Conservation (phyloP, 2,888 invertebrate genomes). For the Drosophila helvetica region DNA sequence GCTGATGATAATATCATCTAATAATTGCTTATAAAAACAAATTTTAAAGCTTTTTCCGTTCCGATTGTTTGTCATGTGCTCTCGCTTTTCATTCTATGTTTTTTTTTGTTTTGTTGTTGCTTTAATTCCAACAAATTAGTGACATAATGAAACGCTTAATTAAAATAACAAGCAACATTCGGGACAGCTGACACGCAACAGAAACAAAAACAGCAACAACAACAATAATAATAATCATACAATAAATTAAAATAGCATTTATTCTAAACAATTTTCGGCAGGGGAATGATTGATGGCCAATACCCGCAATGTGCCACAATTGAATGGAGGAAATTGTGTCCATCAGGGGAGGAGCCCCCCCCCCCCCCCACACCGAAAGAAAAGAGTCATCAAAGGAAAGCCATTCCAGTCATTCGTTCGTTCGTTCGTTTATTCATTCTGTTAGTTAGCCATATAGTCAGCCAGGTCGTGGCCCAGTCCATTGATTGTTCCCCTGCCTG, state of each 20-base stretch:
- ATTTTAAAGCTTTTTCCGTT: conserved; percentile 12
- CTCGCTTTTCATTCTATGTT: neutral
- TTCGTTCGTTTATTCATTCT: conserved; percentile 27
- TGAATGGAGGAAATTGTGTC: conserved; percentile 64
- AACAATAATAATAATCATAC: conserved; percentile 35
- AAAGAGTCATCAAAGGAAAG: conserved; percentile 58
- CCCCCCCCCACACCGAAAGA: too few species aligned
- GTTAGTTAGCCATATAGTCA: conserved; percentile 28
- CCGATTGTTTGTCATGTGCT: conserved; percentile 33
- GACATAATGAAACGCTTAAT: conserved; percentile 73
- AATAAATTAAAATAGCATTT: conserved; percentile 46
- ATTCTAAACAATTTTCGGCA: conserved; percentile 55
- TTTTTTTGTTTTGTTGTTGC: neutral
- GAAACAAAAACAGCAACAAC: conserved; percentile 16
- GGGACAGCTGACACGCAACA: conserved; percentile 61
- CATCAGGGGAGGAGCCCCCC: too few species aligned
- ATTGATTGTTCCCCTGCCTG: conserved; percentile 43
- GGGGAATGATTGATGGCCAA: conserved; percentile 61
- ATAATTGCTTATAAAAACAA: conserved; percentile 28
- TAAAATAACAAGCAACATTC: conserved; percentile 67
- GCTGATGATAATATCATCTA: neutral
- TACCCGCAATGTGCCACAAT: conserved; percentile 47
- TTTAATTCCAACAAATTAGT: conserved; percentile 66
- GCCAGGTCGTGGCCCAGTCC: conserved; percentile 30
- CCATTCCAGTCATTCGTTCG: conserved; percentile 29